Evolutionary conservation across 2,797 vertebrate species (phyloP).

Genomic region (Manis crassicaudata): DNA sequence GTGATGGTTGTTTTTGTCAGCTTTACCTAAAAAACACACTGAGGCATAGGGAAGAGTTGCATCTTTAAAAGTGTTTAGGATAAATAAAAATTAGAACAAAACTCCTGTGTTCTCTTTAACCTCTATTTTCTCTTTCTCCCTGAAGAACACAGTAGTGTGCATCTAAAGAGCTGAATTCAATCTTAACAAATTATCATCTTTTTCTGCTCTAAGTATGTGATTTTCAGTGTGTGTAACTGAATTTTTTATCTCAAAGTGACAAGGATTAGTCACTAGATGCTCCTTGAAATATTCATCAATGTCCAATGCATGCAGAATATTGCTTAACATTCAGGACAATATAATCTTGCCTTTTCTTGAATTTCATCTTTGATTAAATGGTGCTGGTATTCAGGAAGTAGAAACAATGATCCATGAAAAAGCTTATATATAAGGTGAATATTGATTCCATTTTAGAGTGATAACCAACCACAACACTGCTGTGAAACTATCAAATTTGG

Average conservation of each 20-base stretch:
- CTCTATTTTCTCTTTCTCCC: constrained; percentile 55
- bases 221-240: constrained; percentile 30
- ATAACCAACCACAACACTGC: constrained; percentile 55
- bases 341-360: constrained; percentile 69
- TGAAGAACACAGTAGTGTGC: not conserved
- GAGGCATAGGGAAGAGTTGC: not conserved
- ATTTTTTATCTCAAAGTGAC: constrained; percentile 71
- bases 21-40: not conserved
- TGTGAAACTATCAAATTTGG: constrained; percentile 74
- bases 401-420: constrained; percentile 64
- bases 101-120: not conserved
- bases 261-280: constrained; percentile 67
- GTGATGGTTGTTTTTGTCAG: not conserved
- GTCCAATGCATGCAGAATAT: constrained; percentile 53
- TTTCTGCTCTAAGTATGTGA: constrained; percentile 17
- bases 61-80: constrained; percentile 30
- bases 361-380: constrained; percentile 70
- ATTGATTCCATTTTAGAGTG: constrained; percentile 70
- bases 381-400: constrained; percentile 55
- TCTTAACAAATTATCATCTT: constrained; percentile 51
- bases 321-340: constrained; percentile 66
- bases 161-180: constrained; percentile 2
- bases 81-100: constrained; percentile 24
- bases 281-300: constrained; percentile 73
- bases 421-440: constrained; percentile 33